Percentiles rank a stretch among this genome's conserved stretches.
phyloP scores from a whole-genome alignment of 2,888 invertebrate genomes.

The Amphiduros pacificus region DNA sequence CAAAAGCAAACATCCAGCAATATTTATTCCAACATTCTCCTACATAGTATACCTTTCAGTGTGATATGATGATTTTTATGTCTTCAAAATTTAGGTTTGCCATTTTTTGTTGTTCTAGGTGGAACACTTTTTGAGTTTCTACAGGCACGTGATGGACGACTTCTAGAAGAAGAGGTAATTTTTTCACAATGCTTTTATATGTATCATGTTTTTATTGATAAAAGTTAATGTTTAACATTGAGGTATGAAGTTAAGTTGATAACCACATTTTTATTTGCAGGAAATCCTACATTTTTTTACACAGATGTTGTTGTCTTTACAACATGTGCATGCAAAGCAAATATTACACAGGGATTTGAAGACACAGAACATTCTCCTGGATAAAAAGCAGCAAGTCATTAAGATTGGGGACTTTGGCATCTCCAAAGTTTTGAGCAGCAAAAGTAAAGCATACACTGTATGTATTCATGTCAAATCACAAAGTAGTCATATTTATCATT shows the following conservation, averaged over 20 bases:
- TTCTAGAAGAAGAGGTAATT: constrained; percentile 67
- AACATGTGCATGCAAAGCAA: constrained; percentile 77
- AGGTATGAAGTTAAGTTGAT: background rate
- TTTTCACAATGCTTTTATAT: background rate
- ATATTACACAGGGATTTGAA: constrained; percentile 84
- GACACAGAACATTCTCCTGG: constrained; percentile 81
- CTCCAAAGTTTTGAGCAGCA: constrained; percentile 73
- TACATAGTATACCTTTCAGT: too few relatives aligned
- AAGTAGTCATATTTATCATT: background rate
- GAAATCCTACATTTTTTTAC: constrained; percentile 71
- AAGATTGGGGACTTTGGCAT: constrained; percentile 87
- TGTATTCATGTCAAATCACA: constrained; percentile 28
- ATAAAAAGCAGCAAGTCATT: constrained; percentile 69
- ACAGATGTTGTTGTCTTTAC: constrained; percentile 76
- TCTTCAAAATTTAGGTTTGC: too few relatives aligned
- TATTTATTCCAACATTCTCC: too few relatives aligned
- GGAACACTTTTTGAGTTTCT: constrained; percentile 77
- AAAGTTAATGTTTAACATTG: background rate
- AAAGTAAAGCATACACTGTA: constrained; percentile 62
- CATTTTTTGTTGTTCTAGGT: constrained; percentile 18
- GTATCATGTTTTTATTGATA: background rate
- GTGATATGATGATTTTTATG: too few relatives aligned
- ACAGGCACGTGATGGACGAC: constrained; percentile 64
- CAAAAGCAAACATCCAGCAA: too few relatives aligned
- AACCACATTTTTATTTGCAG: constrained; percentile 61